Percentiles rank a stretch among this genome's conserved stretches.
Evolutionary conservation across 2,113 vertebrate species (phyloP).

Genomic region (Aphyosemion australe): DNA sequence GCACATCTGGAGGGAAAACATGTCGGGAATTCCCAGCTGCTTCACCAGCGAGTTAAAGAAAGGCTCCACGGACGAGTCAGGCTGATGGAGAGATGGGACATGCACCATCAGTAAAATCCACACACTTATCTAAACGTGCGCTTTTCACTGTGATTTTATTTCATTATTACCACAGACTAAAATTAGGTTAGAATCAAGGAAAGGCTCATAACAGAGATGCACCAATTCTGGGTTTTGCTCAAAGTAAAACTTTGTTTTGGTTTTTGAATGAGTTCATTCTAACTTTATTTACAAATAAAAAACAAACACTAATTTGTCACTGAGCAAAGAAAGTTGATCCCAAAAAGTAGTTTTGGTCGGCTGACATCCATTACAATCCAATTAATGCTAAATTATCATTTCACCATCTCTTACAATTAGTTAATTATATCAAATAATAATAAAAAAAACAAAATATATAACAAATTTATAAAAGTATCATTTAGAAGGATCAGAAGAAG

Average conservation of each 20-base stretch:
- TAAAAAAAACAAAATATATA: too few relatives aligned
- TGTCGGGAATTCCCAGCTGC: constrained; percentile 86
- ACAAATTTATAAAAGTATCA: too few relatives aligned
- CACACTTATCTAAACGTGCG: neutral
- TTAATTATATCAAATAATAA: neutral
- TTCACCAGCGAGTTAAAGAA: constrained; percentile 94
- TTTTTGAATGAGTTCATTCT: too few relatives aligned
- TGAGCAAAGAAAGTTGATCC: constrained; percentile 33
- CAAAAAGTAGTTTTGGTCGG: constrained; percentile 5
- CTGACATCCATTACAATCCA: constrained; percentile 6
- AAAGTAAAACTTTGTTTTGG: neutral
- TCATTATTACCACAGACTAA: neutral
- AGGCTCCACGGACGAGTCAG: constrained; percentile 90
- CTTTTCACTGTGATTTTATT: neutral
- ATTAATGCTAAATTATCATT: constrained; percentile 5
- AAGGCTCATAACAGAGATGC: too few relatives aligned
- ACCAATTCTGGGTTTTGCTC: constrained; percentile 1
- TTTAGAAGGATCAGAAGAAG: neutral
- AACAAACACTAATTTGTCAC: too few relatives aligned
- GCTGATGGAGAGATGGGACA: constrained; percentile 77
- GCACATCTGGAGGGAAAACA: constrained; percentile 99
- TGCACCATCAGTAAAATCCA: neutral
- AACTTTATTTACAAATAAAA: too few relatives aligned
- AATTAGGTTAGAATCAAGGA: too few relatives aligned
- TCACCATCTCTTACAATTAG: neutral